Evolutionary conservation across 2,797 vertebrate species (phyloP), one percentile per base, ranked within the genome.

Genomic region (Crossoptilon crossoptilon): DNA sequence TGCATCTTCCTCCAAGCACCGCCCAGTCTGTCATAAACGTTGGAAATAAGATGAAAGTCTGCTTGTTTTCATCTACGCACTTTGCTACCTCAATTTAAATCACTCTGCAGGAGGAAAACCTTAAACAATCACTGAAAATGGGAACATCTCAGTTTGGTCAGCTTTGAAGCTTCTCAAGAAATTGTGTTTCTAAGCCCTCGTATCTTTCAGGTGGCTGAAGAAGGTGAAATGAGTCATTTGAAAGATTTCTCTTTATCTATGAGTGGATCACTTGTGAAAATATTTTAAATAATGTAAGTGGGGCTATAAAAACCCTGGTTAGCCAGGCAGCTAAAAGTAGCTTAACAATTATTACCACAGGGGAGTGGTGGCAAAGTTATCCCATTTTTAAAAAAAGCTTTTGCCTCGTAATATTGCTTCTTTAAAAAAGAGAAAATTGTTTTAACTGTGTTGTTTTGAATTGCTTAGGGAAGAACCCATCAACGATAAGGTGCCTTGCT

Each of bases 401-500:
- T 94, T 91, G 88, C 85, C 87, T 97, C 76, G 91, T 94, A 96
- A 96, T 89, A 59, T 93, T 91, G 68, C 67, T 87, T 92, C 91
- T 95, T 91, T 92, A 91, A 91, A 97, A 96, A 96, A 64, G 72
- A 96, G 89, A 97, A 96, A 96, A 93, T 93, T 97, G 94, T 95
- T 97, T 94, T 95, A 97, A 96, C 92, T 92, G 92, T 94, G 87
- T 94, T 97, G 94, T 95, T 97, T 97, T 94, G 93, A 96, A 97
- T 96, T 93, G 93, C 96, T 96, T 90, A 87, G 87, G 94, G 91
- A 96, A 93, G 91, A 94, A 91, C 95, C 94, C 96, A 88, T 96
- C 95, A 96, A 89, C 94, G 81, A 87, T 92, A 96, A 97, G 90
- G 90, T 97, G 95, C 94, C 94, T 94, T 83, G 90, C 95, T 96